phyloP scores from a whole-genome alignment of 1,140 invertebrate genomes.

The Leptoteleia sp. region DNA sequence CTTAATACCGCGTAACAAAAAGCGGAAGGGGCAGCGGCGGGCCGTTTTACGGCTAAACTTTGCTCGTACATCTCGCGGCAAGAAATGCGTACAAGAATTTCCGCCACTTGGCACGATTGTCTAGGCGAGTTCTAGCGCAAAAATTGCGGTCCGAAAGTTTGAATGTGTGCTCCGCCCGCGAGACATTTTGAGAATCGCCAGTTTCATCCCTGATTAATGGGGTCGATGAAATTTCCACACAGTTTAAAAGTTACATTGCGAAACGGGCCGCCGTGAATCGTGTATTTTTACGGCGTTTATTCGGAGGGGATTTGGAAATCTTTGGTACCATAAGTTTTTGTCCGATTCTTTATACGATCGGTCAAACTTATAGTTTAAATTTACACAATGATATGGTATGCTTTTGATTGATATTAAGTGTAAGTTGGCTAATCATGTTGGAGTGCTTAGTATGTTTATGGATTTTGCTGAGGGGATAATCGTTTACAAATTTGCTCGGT shows the following conservation, averaged over 20 bases:
- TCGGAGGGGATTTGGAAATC: too few species aligned
- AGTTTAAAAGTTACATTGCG: background rate
- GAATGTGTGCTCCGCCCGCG: conserved; percentile 1
- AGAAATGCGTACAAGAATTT: background rate
- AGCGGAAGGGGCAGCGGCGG: too few species aligned
- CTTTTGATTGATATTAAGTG: too few species aligned
- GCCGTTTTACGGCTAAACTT: too few species aligned
- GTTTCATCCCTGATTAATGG: conserved; percentile 2
- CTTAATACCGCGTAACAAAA: too few species aligned
- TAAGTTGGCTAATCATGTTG: too few species aligned
- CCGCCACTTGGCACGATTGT: background rate
- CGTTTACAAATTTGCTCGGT: background rate
- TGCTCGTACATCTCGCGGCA: background rate
- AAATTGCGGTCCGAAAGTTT: conserved; percentile 5
- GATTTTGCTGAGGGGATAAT: too few species aligned
- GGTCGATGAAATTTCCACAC: background rate
- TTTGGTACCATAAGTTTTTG: too few species aligned
- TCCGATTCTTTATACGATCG: too few species aligned
- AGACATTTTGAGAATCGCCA: conserved; percentile 12
- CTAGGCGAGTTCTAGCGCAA: background rate
- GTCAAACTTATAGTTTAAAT: too few species aligned
- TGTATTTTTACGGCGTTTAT: background rate
- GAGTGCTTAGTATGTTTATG: too few species aligned
- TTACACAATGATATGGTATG: too few species aligned
- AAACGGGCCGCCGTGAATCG: background rate